phyloP scores from a whole-genome alignment of 2,888 invertebrate species.

The Caenorhabditis plicata region DNA sequence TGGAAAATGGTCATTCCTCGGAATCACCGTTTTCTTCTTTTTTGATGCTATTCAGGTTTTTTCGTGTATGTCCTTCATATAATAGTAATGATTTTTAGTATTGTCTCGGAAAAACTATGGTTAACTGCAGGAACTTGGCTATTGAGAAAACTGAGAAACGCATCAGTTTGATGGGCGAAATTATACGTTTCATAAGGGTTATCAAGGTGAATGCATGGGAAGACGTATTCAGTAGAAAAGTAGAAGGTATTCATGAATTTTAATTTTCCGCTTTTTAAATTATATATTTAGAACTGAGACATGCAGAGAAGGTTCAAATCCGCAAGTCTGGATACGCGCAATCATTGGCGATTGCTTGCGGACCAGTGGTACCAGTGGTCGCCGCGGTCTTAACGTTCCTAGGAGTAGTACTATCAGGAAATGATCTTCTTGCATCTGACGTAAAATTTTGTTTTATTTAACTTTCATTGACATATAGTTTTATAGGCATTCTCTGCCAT shows the following conservation, averaged over 20 bases:
- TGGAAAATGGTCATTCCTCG: constrained; percentile 68
- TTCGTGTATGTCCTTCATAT: neutral
- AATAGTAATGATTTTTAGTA: constrained; percentile 37
- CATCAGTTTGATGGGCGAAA: constrained; percentile 69
- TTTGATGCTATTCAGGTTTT: constrained; percentile 67
- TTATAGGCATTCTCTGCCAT: constrained; percentile 68
- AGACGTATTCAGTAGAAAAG: constrained; percentile 70
- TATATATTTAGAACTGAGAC: constrained; percentile 69
- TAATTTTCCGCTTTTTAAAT: neutral
- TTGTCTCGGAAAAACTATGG: constrained; percentile 62
- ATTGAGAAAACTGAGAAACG: constrained; percentile 62
- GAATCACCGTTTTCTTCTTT: constrained; percentile 66
- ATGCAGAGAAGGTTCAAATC: constrained; percentile 69
- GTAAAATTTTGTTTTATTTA: constrained; percentile 67
- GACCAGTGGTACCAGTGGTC: constrained; percentile 73
- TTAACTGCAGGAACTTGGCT: constrained; percentile 56
- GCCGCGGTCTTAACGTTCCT: constrained; percentile 73
- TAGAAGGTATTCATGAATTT: constrained; percentile 57
- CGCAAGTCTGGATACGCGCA: constrained; percentile 72
- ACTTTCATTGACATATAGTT: neutral
- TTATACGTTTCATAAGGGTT: constrained; percentile 71
- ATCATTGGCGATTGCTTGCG: constrained; percentile 72
- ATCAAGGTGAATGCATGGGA: constrained; percentile 76
- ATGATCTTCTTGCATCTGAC: constrained; percentile 72
- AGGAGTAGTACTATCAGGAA: constrained; percentile 69